Percentiles rank a stretch among this genome's conserved stretches.
These are phyloP conservation scores for Spodoptera exigua DNA, from an alignment of 2,888 invertebrate species.

Conservation along the genomic window DNA sequence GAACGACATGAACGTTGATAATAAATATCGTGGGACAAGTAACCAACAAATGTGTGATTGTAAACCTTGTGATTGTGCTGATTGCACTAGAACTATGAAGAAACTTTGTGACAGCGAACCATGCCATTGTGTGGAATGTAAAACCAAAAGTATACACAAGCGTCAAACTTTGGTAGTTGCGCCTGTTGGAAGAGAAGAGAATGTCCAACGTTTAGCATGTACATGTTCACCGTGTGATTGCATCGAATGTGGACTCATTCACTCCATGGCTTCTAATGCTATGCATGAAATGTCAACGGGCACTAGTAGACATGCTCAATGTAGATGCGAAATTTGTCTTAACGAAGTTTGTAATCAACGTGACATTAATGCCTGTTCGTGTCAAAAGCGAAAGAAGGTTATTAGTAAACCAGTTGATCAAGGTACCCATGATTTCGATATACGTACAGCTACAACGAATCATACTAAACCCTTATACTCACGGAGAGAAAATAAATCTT, in stretches of 20 bases:
- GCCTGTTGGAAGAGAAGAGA: constrained; percentile 56
- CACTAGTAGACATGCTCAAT: constrained; percentile 62
- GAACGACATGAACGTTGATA: neutral
- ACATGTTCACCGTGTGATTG: constrained; percentile 76
- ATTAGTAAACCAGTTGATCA: constrained; percentile 69
- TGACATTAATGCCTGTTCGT: constrained; percentile 65
- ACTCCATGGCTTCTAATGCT: constrained; percentile 54
- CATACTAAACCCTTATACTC: constrained; percentile 21
- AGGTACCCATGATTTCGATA: constrained; percentile 69
- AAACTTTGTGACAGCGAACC: constrained; percentile 66
- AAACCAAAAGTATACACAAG: constrained; percentile 33
- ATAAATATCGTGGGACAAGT: constrained; percentile 37
- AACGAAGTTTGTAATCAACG: constrained; percentile 66
- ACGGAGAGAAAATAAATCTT: constrained; percentile 21
- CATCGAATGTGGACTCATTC: constrained; percentile 63
- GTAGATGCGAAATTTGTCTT: constrained; percentile 67
- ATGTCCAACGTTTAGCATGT: constrained; percentile 58
- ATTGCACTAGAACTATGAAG: constrained; percentile 35
- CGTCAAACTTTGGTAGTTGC: constrained; percentile 60
- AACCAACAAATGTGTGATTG: constrained; percentile 60
- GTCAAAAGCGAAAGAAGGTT: constrained; percentile 62
- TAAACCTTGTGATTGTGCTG: constrained; percentile 63
- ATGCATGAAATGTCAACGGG: constrained; percentile 69
- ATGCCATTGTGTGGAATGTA: constrained; percentile 69
- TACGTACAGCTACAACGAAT: constrained; percentile 58